phyloP scores from a whole-genome alignment of 1,140 invertebrate species.

The Monomorium pharaonis region DNA sequence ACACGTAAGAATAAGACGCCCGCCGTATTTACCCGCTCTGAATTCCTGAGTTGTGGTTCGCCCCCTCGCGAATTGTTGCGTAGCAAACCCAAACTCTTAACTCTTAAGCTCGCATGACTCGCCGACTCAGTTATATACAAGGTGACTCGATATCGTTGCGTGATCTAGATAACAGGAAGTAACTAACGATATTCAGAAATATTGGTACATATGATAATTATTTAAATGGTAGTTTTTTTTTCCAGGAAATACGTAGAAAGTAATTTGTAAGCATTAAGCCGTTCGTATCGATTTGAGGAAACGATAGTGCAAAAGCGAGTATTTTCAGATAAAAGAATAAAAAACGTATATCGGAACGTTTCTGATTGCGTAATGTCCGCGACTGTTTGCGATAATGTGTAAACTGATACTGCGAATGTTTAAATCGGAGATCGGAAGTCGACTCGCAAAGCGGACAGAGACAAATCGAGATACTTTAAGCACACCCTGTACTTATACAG shows the following conservation, averaged over 20 bases:
- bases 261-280: background rate
- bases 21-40: slow-evolving; percentile 79
- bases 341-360: background rate
- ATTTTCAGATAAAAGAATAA: background rate
- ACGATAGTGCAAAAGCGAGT: background rate
- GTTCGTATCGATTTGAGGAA: background rate
- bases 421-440: slow-evolving; percentile 42
- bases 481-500: slow-evolving; percentile 82
- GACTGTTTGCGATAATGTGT: background rate
- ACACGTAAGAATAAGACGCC: slow-evolving; percentile 73
- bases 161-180: background rate
- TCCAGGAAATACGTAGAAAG: background rate
- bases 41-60: slow-evolving; percentile 77
- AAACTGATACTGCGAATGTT: slow-evolving; percentile 16
- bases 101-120: slow-evolving; percentile 74
- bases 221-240: background rate
- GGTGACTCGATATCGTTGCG: slow-evolving; percentile 54
- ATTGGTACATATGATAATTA: background rate
- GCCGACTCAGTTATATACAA: slow-evolving; percentile 58
- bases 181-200: background rate
- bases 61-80: slow-evolving; percentile 79
- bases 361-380: background rate
- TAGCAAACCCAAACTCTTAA: slow-evolving; percentile 77
- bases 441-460: slow-evolving; percentile 36
- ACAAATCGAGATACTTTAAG: slow-evolving; percentile 78